These are phyloP conservation scores for Apotomis turbidana DNA, from an alignment of 2,888 invertebrate genomes.

Conservation along the genomic window DNA sequence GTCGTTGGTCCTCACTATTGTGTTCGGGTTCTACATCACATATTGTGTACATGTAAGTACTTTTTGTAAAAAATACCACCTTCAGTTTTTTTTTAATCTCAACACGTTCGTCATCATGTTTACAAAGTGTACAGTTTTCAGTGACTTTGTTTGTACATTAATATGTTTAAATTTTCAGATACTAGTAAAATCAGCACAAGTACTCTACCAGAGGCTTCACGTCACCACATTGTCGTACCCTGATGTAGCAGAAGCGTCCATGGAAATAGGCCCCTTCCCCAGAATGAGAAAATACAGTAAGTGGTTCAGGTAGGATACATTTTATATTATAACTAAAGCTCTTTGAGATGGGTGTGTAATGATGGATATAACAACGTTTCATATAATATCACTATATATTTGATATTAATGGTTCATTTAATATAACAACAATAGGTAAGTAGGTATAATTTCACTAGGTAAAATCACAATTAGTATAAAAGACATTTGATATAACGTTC, in stretches of 20 bases:
- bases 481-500: too few species aligned
- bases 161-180: constrained; percentile 55
- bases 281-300: constrained; percentile 68
- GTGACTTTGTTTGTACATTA: too few species aligned
- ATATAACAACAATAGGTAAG: too few species aligned
- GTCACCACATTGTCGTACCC: constrained; percentile 73
- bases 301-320: constrained; percentile 65
- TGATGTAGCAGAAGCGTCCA: constrained; percentile 70
- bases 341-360: too few species aligned
- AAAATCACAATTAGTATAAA: too few species aligned
- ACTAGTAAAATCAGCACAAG: constrained; percentile 71
- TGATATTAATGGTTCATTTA: too few species aligned
- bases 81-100: too few species aligned
- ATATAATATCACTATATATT: too few species aligned
- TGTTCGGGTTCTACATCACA: constrained; percentile 73
- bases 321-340: constrained; percentile 5
- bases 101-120: too few species aligned
- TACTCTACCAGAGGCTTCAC: constrained; percentile 67
- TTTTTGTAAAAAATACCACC: neutral
- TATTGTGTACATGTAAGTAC: constrained; percentile 75
- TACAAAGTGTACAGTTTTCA: too few species aligned
- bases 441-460: too few species aligned
- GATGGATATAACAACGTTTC: too few species aligned
- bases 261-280: constrained; percentile 69
- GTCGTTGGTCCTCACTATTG: constrained; percentile 61